phyloP scores from a whole-genome alignment of 2,797 vertebrate species.

The Tragopan temminckii region DNA sequence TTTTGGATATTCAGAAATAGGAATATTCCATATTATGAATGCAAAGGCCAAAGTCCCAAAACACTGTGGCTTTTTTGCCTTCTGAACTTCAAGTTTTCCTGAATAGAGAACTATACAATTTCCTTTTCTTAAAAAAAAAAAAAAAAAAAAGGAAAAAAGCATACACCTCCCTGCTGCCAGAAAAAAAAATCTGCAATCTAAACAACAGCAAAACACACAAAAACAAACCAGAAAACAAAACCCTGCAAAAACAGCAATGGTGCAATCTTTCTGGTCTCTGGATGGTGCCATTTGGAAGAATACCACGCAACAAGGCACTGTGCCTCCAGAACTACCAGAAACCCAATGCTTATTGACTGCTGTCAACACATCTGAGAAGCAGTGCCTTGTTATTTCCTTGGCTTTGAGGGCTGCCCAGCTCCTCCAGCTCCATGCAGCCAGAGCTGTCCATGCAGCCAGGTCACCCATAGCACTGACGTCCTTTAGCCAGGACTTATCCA shows the following conservation, averaged over 20 bases:
- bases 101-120: neutral
- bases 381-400: neutral
- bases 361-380: neutral
- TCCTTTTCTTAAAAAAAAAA: neutral
- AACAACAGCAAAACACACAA: neutral
- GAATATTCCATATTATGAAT: neutral
- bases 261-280: neutral
- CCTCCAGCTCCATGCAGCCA: neutral
- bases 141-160: neutral
- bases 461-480: neutral
- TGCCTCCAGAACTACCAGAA: neutral
- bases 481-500: neutral
- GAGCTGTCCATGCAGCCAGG: neutral
- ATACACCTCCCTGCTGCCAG: neutral
- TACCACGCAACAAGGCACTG: fast-evolving
- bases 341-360: neutral
- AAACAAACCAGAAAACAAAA: neutral
- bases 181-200: neutral
- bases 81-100: neutral
- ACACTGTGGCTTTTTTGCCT: neutral
- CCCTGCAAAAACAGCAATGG: neutral
- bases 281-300: neutral
- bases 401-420: neutral
- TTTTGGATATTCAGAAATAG: neutral
- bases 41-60: neutral